These are phyloP conservation scores for Proteles cristata DNA, from an alignment of 2,113 vertebrate genomes.

Conservation along the genomic window DNA sequence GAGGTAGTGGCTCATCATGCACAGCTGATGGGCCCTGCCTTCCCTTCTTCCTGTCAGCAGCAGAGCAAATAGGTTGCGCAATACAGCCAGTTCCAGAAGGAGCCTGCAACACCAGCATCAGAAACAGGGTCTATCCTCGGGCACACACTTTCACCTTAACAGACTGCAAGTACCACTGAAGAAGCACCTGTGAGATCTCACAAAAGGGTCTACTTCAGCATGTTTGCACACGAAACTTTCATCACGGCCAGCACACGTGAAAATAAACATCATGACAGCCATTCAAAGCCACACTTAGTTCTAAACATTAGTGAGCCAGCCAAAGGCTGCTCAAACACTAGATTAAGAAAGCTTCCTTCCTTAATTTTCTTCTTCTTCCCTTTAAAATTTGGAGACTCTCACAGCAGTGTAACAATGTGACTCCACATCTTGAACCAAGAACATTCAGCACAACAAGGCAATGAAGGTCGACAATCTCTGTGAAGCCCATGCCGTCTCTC, in stretches of 20 bases:
- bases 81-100: not conserved
- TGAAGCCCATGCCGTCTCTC: rapidly evolving
- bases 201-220: not conserved
- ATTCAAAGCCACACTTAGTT: not conserved
- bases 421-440: not conserved
- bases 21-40: not conserved
- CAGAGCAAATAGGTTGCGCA: not conserved
- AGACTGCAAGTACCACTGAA: not conserved
- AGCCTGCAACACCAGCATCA: not conserved
- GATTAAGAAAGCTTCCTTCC: not conserved
- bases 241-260: not conserved
- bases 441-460: not conserved
- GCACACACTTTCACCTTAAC: not conserved
- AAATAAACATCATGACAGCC: not conserved
- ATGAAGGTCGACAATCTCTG: not conserved
- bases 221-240: not conserved
- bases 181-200: not conserved
- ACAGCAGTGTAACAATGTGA: not conserved
- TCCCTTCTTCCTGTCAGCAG: not conserved
- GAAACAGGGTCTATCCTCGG: not conserved
- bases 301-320: not conserved
- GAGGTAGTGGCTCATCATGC: not conserved
- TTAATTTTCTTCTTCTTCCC: not conserved
- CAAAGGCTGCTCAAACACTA: not conserved
- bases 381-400: not conserved